Evolutionary conservation across 2,888 invertebrate species (phyloP).

Genomic region (Ormyrus labotus): DNA sequence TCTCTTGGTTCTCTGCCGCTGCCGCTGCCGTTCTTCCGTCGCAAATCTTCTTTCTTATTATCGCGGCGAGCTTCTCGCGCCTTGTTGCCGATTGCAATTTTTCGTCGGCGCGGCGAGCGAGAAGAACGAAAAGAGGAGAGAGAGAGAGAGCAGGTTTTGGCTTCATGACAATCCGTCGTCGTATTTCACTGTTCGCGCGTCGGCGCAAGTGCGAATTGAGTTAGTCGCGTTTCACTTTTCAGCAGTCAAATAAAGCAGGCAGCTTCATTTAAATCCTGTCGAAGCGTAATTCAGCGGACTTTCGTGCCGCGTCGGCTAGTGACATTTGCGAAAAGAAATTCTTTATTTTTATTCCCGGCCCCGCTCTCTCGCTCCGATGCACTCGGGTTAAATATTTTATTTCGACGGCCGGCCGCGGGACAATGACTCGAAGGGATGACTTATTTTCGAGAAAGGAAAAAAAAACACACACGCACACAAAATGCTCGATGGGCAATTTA

Average conservation of each 20-base stretch:
- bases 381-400: slow-evolving; percentile 46
- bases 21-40: slow-evolving; percentile 19
- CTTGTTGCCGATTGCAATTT: slow-evolving; percentile 47
- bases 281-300: slow-evolving; percentile 50
- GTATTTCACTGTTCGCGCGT: slow-evolving; percentile 38
- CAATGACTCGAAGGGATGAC: slow-evolving; percentile 5
- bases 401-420: slow-evolving; percentile 2
- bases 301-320: slow-evolving; percentile 21
- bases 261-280: slow-evolving; percentile 52
- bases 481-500: slow-evolving; percentile 21
- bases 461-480: background rate
- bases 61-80: slow-evolving; percentile 19
- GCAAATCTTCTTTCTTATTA: slow-evolving; percentile 57
- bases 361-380: background rate
- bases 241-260: slow-evolving; percentile 53
- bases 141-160: background rate
- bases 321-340: slow-evolving; percentile 29
- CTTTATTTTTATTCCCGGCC: background rate
- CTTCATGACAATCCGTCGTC: slow-evolving; percentile 54
- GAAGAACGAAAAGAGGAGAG: background rate
- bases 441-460: slow-evolving; percentile 24
- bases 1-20: background rate
- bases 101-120: slow-evolving; percentile 19
- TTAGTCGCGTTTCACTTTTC: slow-evolving; percentile 55
- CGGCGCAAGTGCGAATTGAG: slow-evolving; percentile 37